Evolutionary conservation across 92 coral and sea anemone genomes (phyloP).

Genomic region (Galaxea fascicularis): DNA sequence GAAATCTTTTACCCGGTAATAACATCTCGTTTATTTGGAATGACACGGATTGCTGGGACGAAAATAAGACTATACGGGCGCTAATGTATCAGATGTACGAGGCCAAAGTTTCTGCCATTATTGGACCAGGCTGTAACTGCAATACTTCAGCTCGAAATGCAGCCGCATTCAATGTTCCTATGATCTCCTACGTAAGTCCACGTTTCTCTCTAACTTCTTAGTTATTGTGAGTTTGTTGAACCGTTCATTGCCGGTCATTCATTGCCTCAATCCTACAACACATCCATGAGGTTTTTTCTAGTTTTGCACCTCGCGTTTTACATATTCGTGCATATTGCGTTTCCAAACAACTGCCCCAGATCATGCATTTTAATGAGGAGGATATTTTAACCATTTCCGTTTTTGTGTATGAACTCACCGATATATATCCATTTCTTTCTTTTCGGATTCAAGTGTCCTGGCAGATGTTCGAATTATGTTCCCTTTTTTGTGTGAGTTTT

Average conservation of each 20-base stretch:
- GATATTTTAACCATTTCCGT: background rate
- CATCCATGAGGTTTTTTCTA: background rate
- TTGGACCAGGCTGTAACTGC: constrained; percentile 71
- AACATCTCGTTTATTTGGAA: constrained; percentile 80
- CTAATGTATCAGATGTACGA: constrained; percentile 57
- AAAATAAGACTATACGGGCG: constrained; percentile 46
- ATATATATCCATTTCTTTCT: background rate
- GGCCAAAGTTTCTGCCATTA: constrained; percentile 62
- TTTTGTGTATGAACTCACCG: background rate
- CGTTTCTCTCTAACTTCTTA: background rate
- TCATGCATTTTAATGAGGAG: too few species aligned
- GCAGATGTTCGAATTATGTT: constrained; percentile 11
- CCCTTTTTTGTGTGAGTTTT: too few species aligned
- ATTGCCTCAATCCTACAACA: background rate
- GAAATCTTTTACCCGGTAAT: constrained; percentile 61
- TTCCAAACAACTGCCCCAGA: too few species aligned
- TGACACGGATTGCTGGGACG: constrained; percentile 54
- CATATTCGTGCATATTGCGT: too few species aligned
- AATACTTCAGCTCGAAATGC: constrained; percentile 68
- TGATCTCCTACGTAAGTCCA: constrained; percentile 72
- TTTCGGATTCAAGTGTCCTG: background rate
- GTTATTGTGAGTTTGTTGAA: background rate
- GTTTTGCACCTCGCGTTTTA: background rate
- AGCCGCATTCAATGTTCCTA: constrained; percentile 65
- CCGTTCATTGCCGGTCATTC: background rate